A percentile compares a stretch with the other conserved stretches of the same genome.
Evolutionary conservation across 30 jellyfish, hydroid and myxozoan genomes (phyloP).

Genomic region (Rhopilema esculentum): DNA sequence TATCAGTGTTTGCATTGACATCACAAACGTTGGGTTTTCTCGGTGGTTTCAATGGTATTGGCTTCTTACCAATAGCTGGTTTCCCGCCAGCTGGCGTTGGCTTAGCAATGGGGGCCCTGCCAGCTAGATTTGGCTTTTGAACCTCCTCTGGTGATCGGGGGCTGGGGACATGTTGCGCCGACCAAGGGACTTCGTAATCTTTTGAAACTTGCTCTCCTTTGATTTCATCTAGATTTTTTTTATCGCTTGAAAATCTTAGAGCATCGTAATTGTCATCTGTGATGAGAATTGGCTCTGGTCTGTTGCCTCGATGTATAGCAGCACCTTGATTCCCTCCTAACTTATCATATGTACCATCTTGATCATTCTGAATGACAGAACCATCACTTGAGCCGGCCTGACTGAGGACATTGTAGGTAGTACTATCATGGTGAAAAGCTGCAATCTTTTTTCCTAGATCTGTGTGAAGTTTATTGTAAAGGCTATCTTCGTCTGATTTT

Average conservation of each 20-base stretch:
- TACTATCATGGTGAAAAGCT: constrained; percentile 5
- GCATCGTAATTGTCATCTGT: constrained; percentile 55
- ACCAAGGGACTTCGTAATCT: constrained; percentile 5
- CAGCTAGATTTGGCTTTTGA: background rate
- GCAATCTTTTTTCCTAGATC: background rate
- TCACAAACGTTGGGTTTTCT: constrained; percentile 1
- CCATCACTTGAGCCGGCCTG: constrained; percentile 11
- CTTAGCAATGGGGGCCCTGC: constrained; percentile 9
- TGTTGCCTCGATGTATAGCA: constrained; percentile 12
- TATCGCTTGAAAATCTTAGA: constrained; percentile 25
- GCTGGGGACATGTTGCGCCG: constrained; percentile 2
- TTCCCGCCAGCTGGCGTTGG: constrained; percentile 19
- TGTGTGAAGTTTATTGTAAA: constrained; percentile 24
- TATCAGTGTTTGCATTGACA: background rate
- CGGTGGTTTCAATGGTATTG: constrained; percentile 59
- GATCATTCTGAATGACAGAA: background rate
- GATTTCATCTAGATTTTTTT: background rate
- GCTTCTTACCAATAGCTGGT: constrained; percentile 38
- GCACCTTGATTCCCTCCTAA: constrained; percentile 17
- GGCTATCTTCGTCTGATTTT: constrained; percentile 1
- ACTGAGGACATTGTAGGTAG: constrained; percentile 15
- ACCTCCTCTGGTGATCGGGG: background rate
- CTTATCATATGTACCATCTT: constrained; percentile 37
- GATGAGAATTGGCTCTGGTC: constrained; percentile 65
- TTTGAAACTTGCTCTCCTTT: background rate